Base-by-base conservation (phyloP, 2,888 invertebrate species). In the Sipha maydis region DNA sequence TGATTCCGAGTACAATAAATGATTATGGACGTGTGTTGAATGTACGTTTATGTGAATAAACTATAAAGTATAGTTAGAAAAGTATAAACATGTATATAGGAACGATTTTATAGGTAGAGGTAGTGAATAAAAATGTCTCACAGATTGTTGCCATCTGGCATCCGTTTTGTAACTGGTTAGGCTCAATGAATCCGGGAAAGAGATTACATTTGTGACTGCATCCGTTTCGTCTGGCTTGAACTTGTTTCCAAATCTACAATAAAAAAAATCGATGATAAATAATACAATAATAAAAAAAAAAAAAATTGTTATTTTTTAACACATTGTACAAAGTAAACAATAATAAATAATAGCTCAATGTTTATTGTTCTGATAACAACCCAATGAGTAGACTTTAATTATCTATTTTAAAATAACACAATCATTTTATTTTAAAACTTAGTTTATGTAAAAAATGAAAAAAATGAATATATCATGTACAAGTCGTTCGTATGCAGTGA, bases 81-180 rank as follows among this genome's bases (percentile, higher is more conserved):
- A 75, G 11, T 83, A 61, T 56, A 71, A 67, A 83, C 38, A n/a
- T 76, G 28, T 77, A 67, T 71, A 34, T 48, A 48, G 14, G 11
- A 48, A 14, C 48, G 48, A 14, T 48, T 48, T 48, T 48, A 48
- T 48, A 48, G 48, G 31, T 88, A 80, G 38, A 11, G 38, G 21
- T 31, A 41, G 48, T 82, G 61, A 19, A 56, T 86, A 73, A 85
- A 82, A 75, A 67, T 86, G 56, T 38, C 88, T 88, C 75, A 88
- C 88, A 82, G 88, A 88, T 41, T 88, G 88, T 82, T 88, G 88
- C 88, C 88, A 88, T 88, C 88, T 88, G 88, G 88, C 88, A 75
- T 88, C 88, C 88, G 88, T 88, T 88, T 88, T 88, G 76, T 88
- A 88, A 88, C 88, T 88, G 88, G 88, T 88, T 82, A 88, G 75